These are phyloP conservation scores for Echeneis naucrates DNA, from an alignment of 2,797 vertebrate genomes.

Conservation along the genomic window DNA sequence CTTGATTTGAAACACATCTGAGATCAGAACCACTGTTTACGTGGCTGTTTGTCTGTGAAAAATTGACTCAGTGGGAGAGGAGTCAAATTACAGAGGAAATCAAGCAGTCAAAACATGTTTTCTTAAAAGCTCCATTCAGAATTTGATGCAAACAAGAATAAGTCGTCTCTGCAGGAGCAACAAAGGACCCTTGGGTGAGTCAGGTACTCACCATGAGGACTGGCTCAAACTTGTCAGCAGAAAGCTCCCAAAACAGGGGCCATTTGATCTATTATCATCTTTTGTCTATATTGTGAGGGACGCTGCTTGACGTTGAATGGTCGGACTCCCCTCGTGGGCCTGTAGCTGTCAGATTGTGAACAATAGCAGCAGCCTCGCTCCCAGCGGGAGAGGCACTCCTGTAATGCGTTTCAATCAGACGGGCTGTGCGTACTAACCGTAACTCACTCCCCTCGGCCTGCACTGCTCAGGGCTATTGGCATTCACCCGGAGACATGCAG, in stretches of 20 bases:
- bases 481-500: slow-evolving; percentile 60
- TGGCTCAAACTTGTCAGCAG: slow-evolving; percentile 46
- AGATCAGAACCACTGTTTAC: slow-evolving; percentile 59
- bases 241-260: slow-evolving; percentile 50
- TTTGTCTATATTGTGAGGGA: slow-evolving; percentile 71
- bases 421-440: slow-evolving; percentile 66
- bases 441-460: slow-evolving; percentile 71
- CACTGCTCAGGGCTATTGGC: slow-evolving; percentile 59
- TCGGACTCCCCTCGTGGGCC: slow-evolving; percentile 49
- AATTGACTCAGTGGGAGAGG: slow-evolving; percentile 46
- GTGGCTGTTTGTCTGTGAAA: slow-evolving; percentile 54
- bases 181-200: slow-evolving; percentile 55
- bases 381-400: slow-evolving; percentile 71
- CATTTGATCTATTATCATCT: slow-evolving; percentile 66
- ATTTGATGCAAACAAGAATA: slow-evolving; percentile 35
- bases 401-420: slow-evolving; percentile 81
- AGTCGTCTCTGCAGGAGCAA: slow-evolving; percentile 35
- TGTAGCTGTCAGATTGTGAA: slow-evolving; percentile 72
- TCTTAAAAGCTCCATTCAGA: slow-evolving; percentile 45
- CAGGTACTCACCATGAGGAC: slow-evolving; percentile 50
- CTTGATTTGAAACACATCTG: slow-evolving; percentile 67
- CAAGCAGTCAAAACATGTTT: slow-evolving; percentile 59
- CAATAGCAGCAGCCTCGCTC: slow-evolving; percentile 74
- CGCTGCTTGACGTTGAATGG: slow-evolving; percentile 59
- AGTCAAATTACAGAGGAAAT: slow-evolving; percentile 57